phyloP scores from a whole-genome alignment of 2,797 vertebrate genomes.

The Onychomys leucogaster region DNA sequence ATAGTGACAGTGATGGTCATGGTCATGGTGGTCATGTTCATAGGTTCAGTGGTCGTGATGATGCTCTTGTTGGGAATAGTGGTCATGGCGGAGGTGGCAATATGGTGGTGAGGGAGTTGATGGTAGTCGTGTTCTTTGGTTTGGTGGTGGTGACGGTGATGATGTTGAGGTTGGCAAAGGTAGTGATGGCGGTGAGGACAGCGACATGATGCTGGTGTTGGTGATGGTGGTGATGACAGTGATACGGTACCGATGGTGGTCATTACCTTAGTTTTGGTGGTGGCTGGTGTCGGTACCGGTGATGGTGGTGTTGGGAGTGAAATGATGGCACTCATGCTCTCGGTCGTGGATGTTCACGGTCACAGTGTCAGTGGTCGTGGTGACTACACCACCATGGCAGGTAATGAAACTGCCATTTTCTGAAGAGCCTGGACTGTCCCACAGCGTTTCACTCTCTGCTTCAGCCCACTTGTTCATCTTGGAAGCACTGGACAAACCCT shows the following conservation, averaged over 20 bases:
- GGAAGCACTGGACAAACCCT: background rate
- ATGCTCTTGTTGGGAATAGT: fast-evolving
- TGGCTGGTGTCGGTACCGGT: background rate
- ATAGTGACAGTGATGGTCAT: fast-evolving
- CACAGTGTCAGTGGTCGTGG: too few species aligned
- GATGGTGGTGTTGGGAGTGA: fast-evolving
- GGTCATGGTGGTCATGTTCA: background rate
- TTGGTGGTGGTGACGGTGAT: background rate
- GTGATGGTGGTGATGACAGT: fast-evolving
- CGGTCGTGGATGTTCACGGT: background rate
- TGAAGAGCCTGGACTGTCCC: background rate
- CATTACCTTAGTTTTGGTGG: too few species aligned
- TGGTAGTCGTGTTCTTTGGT: background rate
- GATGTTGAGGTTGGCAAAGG: background rate
- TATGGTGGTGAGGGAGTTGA: background rate
- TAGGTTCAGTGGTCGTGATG: background rate
- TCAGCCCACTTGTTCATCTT: background rate
- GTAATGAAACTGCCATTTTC: background rate
- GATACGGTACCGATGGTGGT: background rate
- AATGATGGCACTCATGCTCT: background rate
- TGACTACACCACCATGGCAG: too few species aligned
- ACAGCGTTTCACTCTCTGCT: fast-evolving
- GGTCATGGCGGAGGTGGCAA: fast-evolving
- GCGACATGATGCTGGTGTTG: fast-evolving
- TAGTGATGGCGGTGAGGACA: background rate